A percentile compares a stretch with the other conserved stretches of the same genome.
These are phyloP conservation scores for Pantelozetes paolii DNA, from an alignment of 2,888 invertebrate species.

Conservation along the genomic window DNA sequence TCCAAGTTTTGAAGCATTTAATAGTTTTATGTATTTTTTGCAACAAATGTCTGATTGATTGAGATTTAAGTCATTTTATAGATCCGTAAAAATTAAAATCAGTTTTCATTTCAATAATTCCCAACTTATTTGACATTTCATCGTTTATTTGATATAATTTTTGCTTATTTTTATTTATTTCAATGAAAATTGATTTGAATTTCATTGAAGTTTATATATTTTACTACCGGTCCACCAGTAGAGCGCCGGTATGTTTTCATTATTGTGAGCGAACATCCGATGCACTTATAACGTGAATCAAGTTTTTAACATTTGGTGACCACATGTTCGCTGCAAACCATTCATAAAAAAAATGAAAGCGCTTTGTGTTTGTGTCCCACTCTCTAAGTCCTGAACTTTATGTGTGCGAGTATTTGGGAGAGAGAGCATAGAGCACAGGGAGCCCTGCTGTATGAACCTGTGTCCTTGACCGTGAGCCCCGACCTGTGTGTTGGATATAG, in stretches of 20 bases:
- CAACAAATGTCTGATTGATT: neutral
- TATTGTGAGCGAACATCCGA: neutral
- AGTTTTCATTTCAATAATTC: neutral
- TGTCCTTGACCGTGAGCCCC: slow-evolving; percentile 30
- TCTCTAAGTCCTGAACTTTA: neutral
- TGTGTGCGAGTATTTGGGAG: neutral
- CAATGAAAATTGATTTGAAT: no score
- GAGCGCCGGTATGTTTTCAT: neutral
- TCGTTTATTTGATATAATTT: no score
- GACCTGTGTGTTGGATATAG: neutral
- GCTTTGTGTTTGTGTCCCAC: slow-evolving; percentile 18
- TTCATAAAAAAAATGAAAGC: slow-evolving; percentile 23
- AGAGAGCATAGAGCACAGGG: neutral
- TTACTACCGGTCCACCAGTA: neutral
- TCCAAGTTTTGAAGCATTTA: neutral
- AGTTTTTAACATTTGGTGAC: neutral
- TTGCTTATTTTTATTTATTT: no score
- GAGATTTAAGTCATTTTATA: neutral
- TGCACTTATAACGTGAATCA: neutral
- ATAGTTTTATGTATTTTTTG: neutral
- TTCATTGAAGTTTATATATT: neutral
- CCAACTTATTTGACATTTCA: no score
- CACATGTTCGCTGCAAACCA: neutral
- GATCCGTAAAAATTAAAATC: neutral
- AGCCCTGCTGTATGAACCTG: neutral